Percentiles rank a stretch among this genome's conserved stretches.
phyloP scores from a whole-genome alignment of 2,888 invertebrate genomes.

The Eristalis arbustorum region DNA sequence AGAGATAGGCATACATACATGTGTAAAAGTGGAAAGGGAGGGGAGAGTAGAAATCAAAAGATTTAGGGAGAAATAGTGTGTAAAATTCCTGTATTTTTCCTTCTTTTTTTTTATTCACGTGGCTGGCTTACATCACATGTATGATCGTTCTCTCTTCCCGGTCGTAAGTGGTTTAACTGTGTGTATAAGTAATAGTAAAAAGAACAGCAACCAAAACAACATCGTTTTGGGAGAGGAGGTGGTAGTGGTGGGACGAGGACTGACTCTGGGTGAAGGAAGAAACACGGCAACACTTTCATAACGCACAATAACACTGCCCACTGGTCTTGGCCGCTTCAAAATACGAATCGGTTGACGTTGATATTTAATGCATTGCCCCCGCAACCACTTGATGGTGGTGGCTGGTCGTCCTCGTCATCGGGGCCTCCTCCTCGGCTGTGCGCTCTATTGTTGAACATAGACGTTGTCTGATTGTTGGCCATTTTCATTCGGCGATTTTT shows the following conservation, averaged over 20 bases:
- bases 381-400: slow-evolving; percentile 78
- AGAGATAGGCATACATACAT: not conserved
- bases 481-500: slow-evolving; percentile 75
- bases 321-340: slow-evolving; percentile 72
- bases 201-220: slow-evolving; percentile 37
- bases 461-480: slow-evolving; percentile 55
- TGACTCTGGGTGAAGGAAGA: slow-evolving; percentile 31
- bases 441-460: slow-evolving; percentile 67
- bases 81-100: slow-evolving; percentile 64
- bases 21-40: not conserved
- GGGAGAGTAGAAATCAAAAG: not conserved
- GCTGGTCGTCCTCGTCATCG: slow-evolving; percentile 78
- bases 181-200: slow-evolving; percentile 16
- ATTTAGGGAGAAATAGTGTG: slow-evolving; percentile 17
- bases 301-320: slow-evolving; percentile 48
- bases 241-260: slow-evolving; percentile 40
- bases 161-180: slow-evolving; percentile 30
- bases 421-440: slow-evolving; percentile 73
- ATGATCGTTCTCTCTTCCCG: slow-evolving; percentile 32
- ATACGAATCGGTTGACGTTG: slow-evolving; percentile 79
- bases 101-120: slow-evolving; percentile 23
- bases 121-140: slow-evolving; percentile 43
- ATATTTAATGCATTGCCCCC: slow-evolving; percentile 77
- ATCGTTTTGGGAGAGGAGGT: slow-evolving; percentile 24
- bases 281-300: slow-evolving; percentile 61